Evolutionary conservation across 2,888 invertebrate species (phyloP).

Genomic region (Protophormia terraenovae): DNA sequence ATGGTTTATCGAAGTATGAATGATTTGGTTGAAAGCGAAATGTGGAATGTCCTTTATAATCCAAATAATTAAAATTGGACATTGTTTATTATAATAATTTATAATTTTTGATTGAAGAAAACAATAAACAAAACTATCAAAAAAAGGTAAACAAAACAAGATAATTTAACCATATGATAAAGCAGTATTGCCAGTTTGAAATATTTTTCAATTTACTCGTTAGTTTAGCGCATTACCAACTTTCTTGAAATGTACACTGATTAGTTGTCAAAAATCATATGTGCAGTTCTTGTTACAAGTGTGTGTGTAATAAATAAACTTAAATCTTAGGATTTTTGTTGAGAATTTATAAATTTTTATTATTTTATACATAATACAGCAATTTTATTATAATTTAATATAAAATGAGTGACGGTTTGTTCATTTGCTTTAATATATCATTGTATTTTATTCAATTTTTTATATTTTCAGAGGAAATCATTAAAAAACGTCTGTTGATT

Average conservation of each 20-base stretch:
- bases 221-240: slow-evolving; percentile 21
- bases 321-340: background rate
- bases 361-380: background rate
- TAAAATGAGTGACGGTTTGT: slow-evolving; percentile 68
- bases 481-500: slow-evolving; percentile 93
- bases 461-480: slow-evolving; percentile 90
- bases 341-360: background rate
- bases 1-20: slow-evolving; percentile 74
- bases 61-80: background rate
- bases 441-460: background rate
- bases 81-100: background rate
- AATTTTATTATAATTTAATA: background rate
- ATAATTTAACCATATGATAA: background rate
- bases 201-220: background rate
- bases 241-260: background rate
- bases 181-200: background rate
- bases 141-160: background rate
- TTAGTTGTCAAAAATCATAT: slow-evolving; percentile 10
- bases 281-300: background rate
- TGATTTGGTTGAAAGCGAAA: slow-evolving; percentile 75
- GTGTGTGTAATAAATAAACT: background rate
- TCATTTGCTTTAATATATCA: background rate
- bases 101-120: background rate
- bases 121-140: background rate
- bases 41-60: slow-evolving; percentile 40